These are phyloP conservation scores for Gyps fulvus DNA, from an alignment of 2,113 vertebrate genomes.

Conservation along the genomic window DNA sequence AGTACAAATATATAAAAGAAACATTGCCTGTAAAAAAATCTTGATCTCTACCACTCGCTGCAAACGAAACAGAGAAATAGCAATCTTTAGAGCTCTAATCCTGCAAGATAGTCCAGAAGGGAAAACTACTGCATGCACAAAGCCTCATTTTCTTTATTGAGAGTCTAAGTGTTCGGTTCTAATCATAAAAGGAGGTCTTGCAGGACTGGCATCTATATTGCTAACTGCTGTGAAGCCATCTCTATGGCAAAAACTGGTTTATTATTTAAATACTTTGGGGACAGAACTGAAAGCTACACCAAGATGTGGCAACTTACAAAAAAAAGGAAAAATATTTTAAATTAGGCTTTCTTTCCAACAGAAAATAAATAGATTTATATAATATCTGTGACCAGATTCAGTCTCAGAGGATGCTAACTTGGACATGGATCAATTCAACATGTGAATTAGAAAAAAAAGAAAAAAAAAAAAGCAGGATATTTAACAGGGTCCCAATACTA, in stretches of 20 bases:
- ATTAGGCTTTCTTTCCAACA: not conserved
- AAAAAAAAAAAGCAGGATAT: slow-evolving; percentile 37
- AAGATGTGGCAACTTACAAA: not conserved
- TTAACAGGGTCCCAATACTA: slow-evolving; percentile 21
- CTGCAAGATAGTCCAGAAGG: not conserved
- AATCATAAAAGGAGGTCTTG: not conserved
- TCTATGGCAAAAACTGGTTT: not conserved
- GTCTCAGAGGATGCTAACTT: slow-evolving; percentile 21
- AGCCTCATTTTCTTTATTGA: not conserved
- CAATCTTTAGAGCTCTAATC: not conserved
- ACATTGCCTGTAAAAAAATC: not conserved
- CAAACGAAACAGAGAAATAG: not conserved
- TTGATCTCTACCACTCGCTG: not conserved
- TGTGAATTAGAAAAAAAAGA: not conserved
- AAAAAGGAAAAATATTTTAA: not conserved
- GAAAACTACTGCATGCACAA: not conserved
- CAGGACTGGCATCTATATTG: not conserved
- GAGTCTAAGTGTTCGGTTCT: not conserved
- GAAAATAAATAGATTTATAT: slow-evolving; percentile 44
- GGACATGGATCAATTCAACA: slow-evolving; percentile 47
- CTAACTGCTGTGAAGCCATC: not conserved
- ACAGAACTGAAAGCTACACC: not conserved
- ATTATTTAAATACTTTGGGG: not conserved
- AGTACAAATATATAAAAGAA: not conserved
- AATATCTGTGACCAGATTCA: slow-evolving; percentile 54